These are phyloP conservation scores for Hypsopygia costalis DNA, from an alignment of 2,888 invertebrate genomes.

Conservation along the genomic window DNA sequence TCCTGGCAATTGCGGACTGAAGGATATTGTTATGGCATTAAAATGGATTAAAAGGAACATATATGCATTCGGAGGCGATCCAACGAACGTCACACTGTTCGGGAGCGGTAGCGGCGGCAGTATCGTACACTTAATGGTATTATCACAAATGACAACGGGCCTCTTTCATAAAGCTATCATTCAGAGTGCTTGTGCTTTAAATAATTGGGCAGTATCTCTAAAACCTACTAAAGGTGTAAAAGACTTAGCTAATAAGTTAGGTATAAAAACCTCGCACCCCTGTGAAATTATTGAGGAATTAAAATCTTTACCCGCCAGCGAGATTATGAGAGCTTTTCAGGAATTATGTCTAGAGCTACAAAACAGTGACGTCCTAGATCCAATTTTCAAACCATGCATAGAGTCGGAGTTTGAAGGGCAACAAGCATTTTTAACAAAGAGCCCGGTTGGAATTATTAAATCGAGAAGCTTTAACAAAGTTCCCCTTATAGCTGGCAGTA, in stretches of 20 bases:
- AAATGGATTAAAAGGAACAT: slow-evolving; percentile 71
- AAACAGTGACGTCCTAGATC: slow-evolving; percentile 40
- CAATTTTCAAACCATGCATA: slow-evolving; percentile 62
- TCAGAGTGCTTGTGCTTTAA: slow-evolving; percentile 66
- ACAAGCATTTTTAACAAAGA: slow-evolving; percentile 60
- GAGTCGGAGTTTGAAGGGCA: slow-evolving; percentile 67
- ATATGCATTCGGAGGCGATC: slow-evolving; percentile 62
- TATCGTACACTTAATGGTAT: slow-evolving; percentile 64
- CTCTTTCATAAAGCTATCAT: slow-evolving; percentile 70
- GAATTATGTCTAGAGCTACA: slow-evolving; percentile 21
- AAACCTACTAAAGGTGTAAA: slow-evolving; percentile 49
- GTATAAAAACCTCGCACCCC: slow-evolving; percentile 39
- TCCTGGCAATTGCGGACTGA: slow-evolving; percentile 69
- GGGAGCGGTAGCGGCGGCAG: slow-evolving; percentile 71
- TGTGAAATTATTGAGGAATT: slow-evolving; percentile 57
- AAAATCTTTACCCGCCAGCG: slow-evolving; percentile 33
- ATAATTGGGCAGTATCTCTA: slow-evolving; percentile 57
- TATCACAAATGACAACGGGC: slow-evolving; percentile 70
- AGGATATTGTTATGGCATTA: slow-evolving; percentile 65
- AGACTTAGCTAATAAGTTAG: slow-evolving; percentile 48
- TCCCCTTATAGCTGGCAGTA: slow-evolving; percentile 66
- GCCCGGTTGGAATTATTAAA: slow-evolving; percentile 55
- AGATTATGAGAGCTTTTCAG: slow-evolving; percentile 42
- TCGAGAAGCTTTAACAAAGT: slow-evolving; percentile 65
- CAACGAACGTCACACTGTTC: slow-evolving; percentile 68